phyloP scores from a whole-genome alignment of 2,888 invertebrate genomes.

The Gastracanthus pulcherrimus region DNA sequence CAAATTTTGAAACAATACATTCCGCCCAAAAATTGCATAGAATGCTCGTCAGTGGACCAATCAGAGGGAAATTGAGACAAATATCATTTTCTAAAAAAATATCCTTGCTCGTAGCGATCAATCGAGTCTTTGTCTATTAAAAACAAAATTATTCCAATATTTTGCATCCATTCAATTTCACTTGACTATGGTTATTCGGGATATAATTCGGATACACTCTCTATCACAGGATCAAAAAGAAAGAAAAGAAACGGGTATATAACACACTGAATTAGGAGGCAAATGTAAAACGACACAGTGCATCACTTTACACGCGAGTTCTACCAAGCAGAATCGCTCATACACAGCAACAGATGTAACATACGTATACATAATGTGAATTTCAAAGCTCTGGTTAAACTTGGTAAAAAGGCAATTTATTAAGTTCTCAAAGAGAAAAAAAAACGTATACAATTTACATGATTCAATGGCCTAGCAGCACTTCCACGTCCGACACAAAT shows the following conservation, averaged over 20 bases:
- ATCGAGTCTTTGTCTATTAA: no score
- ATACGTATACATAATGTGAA: no score
- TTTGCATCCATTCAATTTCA: constrained; percentile 47
- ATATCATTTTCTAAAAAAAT: no score
- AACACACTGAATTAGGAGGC: background rate
- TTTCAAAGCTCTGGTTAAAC: constrained; percentile 56
- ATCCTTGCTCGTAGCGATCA: no score
- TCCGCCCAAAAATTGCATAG: no score
- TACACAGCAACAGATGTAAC: constrained; percentile 44
- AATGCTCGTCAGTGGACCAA: no score
- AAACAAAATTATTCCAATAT: no score
- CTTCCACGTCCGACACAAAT: constrained; percentile 37
- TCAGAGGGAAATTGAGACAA: no score
- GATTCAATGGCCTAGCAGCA: constrained; percentile 45
- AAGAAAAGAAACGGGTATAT: background rate
- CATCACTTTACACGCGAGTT: constrained; percentile 23
- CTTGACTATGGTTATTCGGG: constrained; percentile 5
- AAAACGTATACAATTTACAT: constrained; percentile 48
- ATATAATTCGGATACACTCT: constrained; percentile 16
- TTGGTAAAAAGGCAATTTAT: constrained; percentile 48
- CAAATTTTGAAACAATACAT: no score
- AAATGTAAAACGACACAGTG: constrained; percentile 39
- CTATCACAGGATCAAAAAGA: constrained; percentile 4
- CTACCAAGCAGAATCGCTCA: constrained; percentile 54
- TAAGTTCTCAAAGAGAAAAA: constrained; percentile 29